phyloP scores from a whole-genome alignment of 2,797 vertebrate genomes.

The Sphaeramia orbicularis region DNA sequence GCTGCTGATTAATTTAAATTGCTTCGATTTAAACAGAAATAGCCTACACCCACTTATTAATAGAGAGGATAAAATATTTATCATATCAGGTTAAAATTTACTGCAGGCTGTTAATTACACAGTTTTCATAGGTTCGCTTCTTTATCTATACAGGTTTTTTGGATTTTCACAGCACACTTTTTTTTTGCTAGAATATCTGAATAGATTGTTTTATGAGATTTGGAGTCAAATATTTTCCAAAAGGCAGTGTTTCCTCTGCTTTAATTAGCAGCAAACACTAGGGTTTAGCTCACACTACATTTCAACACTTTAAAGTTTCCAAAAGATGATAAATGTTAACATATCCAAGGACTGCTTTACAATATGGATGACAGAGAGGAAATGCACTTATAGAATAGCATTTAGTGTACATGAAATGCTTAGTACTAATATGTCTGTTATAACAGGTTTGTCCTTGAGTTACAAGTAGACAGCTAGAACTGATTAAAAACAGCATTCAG shows the following conservation, averaged over 20 bases:
- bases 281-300: neutral
- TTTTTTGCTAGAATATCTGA: neutral
- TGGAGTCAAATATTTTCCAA: neutral
- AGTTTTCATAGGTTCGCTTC: too few relatives aligned
- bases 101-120: too few relatives aligned
- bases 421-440: neutral
- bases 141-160: too few relatives aligned
- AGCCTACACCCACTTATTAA: too few relatives aligned
- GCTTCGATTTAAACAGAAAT: too few relatives aligned
- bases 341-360: neutral
- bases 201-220: neutral
- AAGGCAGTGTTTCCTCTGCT: neutral
- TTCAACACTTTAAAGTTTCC: slow-evolving; percentile 10
- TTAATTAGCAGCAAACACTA: neutral
- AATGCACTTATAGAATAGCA: too few relatives aligned
- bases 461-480: neutral
- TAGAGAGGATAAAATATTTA: too few relatives aligned
- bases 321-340: neutral
- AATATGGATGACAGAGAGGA: neutral
- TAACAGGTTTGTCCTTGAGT: slow-evolving; percentile 1
- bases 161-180: neutral
- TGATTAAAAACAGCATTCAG: neutral
- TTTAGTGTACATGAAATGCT: neutral
- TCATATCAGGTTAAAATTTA: too few relatives aligned
- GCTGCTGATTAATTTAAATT: too few relatives aligned